Conservation (phyloP, 35 echinoderm and acorn worm species). For the Amphiura filiformis region DNA sequence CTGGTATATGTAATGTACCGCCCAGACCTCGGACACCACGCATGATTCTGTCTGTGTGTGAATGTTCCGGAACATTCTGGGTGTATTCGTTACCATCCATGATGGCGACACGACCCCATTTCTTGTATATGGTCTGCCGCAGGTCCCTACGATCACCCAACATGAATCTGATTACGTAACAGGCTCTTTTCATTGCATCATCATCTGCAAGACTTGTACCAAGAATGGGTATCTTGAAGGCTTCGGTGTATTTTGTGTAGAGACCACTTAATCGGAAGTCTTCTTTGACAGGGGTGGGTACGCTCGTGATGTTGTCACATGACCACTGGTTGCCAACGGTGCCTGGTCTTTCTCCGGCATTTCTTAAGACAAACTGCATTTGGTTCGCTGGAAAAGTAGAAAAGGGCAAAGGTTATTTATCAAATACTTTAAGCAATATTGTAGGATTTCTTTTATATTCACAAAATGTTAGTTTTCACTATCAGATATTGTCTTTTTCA, state of each 20-base stretch:
- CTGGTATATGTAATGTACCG: constrained; percentile 89
- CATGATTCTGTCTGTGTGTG: constrained; percentile 35
- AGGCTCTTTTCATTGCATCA: constrained; percentile 56
- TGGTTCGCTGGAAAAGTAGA: constrained; percentile 17
- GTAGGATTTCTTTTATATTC: neutral
- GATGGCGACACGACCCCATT: constrained; percentile 57
- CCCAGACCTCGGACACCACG: constrained; percentile 53
- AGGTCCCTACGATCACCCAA: constrained; percentile 61
- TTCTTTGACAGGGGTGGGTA: constrained; percentile 47
- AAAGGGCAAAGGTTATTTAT: neutral
- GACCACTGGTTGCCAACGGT: constrained; percentile 37
- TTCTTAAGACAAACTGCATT: constrained; percentile 53
- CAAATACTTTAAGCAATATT: no score
- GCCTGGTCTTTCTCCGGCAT: constrained; percentile 41
- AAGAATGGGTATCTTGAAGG: constrained; percentile 80
- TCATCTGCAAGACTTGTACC: constrained; percentile 46
- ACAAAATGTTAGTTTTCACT: no score
- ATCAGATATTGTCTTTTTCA: no score
- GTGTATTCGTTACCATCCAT: constrained; percentile 68
- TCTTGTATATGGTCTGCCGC: constrained; percentile 55
- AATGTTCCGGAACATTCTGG: constrained; percentile 67
- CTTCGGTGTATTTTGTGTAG: constrained; percentile 38
- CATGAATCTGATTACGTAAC: constrained; percentile 67
- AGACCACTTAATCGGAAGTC: constrained; percentile 43
- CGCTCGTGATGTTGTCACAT: constrained; percentile 49